Conservation (phyloP, 2,888 invertebrate species). For the Monochamus alternatus region DNA sequence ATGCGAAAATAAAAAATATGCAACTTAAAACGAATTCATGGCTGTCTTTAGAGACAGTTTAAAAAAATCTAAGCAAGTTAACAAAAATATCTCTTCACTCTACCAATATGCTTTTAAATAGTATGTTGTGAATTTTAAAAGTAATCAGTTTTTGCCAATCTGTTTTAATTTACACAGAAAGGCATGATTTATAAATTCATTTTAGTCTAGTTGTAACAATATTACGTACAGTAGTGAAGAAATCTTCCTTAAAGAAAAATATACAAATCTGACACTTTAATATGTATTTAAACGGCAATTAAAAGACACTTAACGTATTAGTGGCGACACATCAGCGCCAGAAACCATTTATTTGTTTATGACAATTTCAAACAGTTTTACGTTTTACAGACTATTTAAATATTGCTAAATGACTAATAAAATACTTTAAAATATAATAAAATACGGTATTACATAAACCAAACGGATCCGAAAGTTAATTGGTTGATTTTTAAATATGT, state of each 20-base stretch:
- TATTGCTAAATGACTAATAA: constrained; percentile 33
- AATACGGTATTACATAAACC: constrained; percentile 26
- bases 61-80: no score
- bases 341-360: constrained; percentile 37
- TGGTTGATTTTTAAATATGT: neutral
- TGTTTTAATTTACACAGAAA: no score
- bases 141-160: no score
- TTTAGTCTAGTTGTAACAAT: neutral
- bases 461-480: constrained; percentile 17
- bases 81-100: no score
- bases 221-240: neutral
- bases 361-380: constrained; percentile 31
- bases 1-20: no score
- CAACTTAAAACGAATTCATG: no score
- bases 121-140: no score
- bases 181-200: no score
- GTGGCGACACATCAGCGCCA: constrained; percentile 36
- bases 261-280: constrained; percentile 34
- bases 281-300: constrained; percentile 30
- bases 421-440: constrained; percentile 35
- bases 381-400: constrained; percentile 28
- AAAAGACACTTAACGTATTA: constrained; percentile 33
- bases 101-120: no score
- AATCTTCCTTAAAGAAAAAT: constrained; percentile 28
- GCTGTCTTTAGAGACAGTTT: no score